Conservation (phyloP, 1,140 invertebrate genomes). For the Drosophila rufa region DNA sequence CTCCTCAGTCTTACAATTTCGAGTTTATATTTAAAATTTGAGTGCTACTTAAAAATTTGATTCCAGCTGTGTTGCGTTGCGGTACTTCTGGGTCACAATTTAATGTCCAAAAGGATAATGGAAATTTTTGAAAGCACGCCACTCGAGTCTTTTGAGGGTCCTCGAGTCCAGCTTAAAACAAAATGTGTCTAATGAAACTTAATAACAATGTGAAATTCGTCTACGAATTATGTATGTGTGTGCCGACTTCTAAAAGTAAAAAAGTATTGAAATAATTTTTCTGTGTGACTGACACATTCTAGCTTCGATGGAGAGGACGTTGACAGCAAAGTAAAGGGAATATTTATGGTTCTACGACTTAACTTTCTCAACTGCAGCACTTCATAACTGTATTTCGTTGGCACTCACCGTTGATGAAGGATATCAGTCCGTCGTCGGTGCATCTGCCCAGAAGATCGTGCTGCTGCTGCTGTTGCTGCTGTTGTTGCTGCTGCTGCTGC, state of each 20-base stretch:
- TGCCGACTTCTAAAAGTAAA: conserved; percentile 80
- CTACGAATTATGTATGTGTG: conserved; percentile 52
- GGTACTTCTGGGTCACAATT: conserved; percentile 13
- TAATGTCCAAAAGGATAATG: conserved; percentile 19
- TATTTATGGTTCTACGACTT: not conserved
- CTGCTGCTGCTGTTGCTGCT: conserved; percentile 44
- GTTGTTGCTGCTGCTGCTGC: conserved; percentile 5
- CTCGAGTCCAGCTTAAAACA: conserved; percentile 18
- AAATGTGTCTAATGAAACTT: conserved; percentile 38
- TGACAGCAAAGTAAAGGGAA: conserved; percentile 27
- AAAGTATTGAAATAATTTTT: conserved; percentile 61
- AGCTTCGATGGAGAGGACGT: not conserved
- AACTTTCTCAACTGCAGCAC: too few relatives aligned
- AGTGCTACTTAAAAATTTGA: conserved; percentile 69
- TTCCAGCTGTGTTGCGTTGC: conserved; percentile 31
- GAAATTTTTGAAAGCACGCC: conserved; percentile 42
- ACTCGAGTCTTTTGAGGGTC: not conserved
- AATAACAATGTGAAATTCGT: conserved; percentile 32
- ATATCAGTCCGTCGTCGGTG: conserved; percentile 68
- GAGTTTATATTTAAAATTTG: conserved; percentile 65
- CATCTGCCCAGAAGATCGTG: conserved; percentile 57
- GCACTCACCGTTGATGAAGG: conserved; percentile 73
- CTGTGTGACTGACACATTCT: conserved; percentile 34
- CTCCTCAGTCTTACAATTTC: conserved; percentile 25
- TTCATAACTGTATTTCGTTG: too few relatives aligned